Evolutionary conservation across 2,888 invertebrate species (phyloP).

Genomic region (Achlya flavicornis): DNA sequence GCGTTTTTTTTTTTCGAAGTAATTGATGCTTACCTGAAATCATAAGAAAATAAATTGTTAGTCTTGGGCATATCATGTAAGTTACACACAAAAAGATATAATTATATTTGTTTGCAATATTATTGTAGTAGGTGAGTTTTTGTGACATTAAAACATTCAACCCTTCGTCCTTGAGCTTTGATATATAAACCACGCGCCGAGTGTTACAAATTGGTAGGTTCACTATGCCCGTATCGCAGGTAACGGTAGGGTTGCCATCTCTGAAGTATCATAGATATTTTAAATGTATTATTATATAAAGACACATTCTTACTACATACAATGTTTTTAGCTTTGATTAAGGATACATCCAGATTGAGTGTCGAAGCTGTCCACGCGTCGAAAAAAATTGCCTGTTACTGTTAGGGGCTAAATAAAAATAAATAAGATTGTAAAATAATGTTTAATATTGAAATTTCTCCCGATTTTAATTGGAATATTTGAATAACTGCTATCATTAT

Average conservation of each 20-base stretch:
- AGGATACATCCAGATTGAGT: too few relatives aligned
- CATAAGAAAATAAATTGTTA: constrained; percentile 31
- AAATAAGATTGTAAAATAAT: too few relatives aligned
- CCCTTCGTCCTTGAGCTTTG: background rate
- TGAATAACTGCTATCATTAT: too few relatives aligned
- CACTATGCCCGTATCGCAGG: constrained; percentile 1
- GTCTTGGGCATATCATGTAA: background rate
- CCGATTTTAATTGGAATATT: too few relatives aligned
- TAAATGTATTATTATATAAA: background rate
- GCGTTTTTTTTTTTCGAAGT: background rate
- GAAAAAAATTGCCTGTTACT: too few relatives aligned
- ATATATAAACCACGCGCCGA: background rate
- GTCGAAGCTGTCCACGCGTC: too few relatives aligned
- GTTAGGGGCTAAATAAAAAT: too few relatives aligned
- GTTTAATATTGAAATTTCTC: too few relatives aligned
- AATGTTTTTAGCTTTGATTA: too few relatives aligned
- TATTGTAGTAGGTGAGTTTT: background rate
- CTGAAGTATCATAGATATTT: background rate
- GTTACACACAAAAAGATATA: background rate
- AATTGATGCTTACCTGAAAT: constrained; percentile 56
- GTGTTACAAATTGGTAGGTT: background rate
- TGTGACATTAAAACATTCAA: background rate
- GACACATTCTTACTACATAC: too few relatives aligned
- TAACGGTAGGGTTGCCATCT: background rate
- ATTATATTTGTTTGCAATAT: background rate